Conservation (phyloP, 2,797 vertebrate genomes). For the Anolis apletophallus region DNA sequence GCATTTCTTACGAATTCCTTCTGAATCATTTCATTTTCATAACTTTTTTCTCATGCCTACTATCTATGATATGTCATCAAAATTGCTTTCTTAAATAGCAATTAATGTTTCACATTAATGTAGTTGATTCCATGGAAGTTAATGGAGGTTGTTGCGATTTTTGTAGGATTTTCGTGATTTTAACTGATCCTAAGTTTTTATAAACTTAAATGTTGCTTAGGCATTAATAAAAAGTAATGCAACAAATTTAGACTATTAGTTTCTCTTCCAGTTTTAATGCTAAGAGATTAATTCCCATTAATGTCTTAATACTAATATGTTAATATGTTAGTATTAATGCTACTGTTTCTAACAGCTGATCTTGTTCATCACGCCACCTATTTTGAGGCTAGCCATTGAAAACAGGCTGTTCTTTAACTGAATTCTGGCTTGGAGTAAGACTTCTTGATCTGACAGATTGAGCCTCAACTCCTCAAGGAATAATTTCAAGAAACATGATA, state of each 20-base stretch:
- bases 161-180: too few relatives aligned
- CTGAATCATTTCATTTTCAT: too few relatives aligned
- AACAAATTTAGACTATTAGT: not conserved
- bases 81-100: too few relatives aligned
- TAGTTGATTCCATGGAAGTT: too few relatives aligned
- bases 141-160: too few relatives aligned
- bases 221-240: not conserved
- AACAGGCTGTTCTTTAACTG: not conserved
- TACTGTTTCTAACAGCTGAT: not conserved
- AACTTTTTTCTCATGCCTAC: too few relatives aligned
- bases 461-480: not conserved
- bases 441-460: not conserved
- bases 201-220: not conserved
- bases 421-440: not conserved
- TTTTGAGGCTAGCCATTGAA: not conserved
- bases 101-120: too few relatives aligned
- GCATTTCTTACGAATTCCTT: too few relatives aligned
- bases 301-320: not conserved
- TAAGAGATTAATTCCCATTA: not conserved
- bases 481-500: slow-evolving; percentile 17
- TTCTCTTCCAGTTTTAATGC: not conserved
- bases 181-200: too few relatives aligned
- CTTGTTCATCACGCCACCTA: too few relatives aligned
- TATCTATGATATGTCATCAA: too few relatives aligned
- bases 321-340: not conserved